Evolutionary conservation across 2,888 invertebrate species (phyloP).

Genomic region (Ichneumon xanthorius): DNA sequence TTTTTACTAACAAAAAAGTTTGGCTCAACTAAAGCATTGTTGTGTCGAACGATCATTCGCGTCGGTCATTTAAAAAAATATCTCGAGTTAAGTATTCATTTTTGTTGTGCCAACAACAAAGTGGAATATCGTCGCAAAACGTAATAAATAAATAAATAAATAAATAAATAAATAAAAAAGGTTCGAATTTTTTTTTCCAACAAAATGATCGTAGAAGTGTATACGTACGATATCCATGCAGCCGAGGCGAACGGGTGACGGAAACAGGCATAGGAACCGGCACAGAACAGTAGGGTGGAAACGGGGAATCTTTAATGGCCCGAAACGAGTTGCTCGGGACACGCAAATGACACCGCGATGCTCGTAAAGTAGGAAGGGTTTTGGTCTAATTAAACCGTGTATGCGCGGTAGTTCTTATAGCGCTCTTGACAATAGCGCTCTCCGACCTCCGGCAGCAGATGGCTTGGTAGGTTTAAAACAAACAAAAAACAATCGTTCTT

Average conservation of each 20-base stretch:
- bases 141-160: too few species aligned
- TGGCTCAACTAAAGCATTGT: too few species aligned
- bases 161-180: neutral
- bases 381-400: slow-evolving; percentile 73
- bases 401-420: slow-evolving; percentile 27
- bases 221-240: neutral
- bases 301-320: slow-evolving; percentile 46
- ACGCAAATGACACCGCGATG: slow-evolving; percentile 12
- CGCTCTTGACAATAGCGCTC: slow-evolving; percentile 70
- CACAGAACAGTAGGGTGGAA: slow-evolving; percentile 10
- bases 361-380: slow-evolving; percentile 71
- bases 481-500: too few species aligned
- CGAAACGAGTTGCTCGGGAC: slow-evolving; percentile 44
- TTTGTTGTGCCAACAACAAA: too few species aligned
- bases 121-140: too few species aligned
- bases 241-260: neutral
- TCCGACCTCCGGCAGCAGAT: slow-evolving; percentile 74
- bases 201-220: neutral
- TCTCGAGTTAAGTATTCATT: too few species aligned
- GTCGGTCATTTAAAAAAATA: neutral
- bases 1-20: too few species aligned
- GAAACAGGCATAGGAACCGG: neutral
- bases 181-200: neutral
- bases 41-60: neutral
- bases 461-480: slow-evolving; percentile 18